A percentile compares a stretch with the other conserved stretches of the same genome.
Evolutionary conservation across 2,797 vertebrate genomes (phyloP).

Genomic region (Peromyscus nudipes): DNA sequence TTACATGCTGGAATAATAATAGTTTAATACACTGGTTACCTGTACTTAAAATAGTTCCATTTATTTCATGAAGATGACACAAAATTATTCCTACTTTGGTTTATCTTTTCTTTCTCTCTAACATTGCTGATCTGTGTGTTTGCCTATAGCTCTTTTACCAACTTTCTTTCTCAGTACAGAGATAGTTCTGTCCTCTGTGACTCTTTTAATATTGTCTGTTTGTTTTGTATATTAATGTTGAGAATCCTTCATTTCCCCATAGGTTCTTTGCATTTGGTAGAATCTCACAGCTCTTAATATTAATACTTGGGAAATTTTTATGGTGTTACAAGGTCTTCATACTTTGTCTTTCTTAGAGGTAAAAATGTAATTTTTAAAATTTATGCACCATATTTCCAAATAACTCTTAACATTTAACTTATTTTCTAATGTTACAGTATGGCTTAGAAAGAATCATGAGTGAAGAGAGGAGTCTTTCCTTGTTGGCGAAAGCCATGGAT

Average conservation of each 20-base stretch:
- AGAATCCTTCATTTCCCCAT: not conserved
- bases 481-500: slow-evolving; percentile 95
- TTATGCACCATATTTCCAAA: not conserved
- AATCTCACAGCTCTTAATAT: slow-evolving; percentile 37
- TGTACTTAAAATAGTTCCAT: not conserved
- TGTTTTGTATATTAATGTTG: not conserved
- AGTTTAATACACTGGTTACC: not conserved
- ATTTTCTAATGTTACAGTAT: slow-evolving; percentile 89
- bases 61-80: not conserved
- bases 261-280: not conserved
- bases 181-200: not conserved
- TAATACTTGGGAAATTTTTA: not conserved
- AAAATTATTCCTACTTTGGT: not conserved
- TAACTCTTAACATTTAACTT: slow-evolving; percentile 63
- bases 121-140: not conserved
- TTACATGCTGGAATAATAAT: not conserved
- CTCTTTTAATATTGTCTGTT: not conserved
- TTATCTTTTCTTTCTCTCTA: not conserved
- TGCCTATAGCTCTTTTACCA: not conserved
- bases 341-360: not conserved
- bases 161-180: not conserved
- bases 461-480: slow-evolving; percentile 95
- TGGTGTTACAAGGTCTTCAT: not conserved
- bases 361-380: slow-evolving; percentile 43
- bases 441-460: slow-evolving; percentile 97